Evolutionary conservation across 2,797 vertebrate genomes (phyloP).

Genomic region (Telmatherina bonti): DNA sequence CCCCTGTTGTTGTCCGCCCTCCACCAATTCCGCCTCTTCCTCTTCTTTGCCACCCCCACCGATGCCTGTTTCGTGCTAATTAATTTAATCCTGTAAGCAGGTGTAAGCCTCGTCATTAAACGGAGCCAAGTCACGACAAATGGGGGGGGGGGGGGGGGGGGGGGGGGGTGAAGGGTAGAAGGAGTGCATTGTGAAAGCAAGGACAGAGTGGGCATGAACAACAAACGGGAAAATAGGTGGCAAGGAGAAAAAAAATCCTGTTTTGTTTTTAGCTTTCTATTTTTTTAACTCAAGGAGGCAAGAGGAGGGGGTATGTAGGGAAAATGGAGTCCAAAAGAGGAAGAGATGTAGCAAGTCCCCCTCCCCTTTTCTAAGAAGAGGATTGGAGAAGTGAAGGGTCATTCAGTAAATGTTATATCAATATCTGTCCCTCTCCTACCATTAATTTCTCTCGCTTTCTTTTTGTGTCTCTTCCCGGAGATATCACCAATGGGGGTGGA

Average conservation of each 20-base stretch:
- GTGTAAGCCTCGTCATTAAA: conserved; percentile 87
- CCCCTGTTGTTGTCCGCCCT: conserved; percentile 64
- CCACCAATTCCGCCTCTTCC: conserved; percentile 34
- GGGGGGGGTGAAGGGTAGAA: conserved; percentile 65
- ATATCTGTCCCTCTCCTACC: conserved; percentile 54
- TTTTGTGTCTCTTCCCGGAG: conserved; percentile 61
- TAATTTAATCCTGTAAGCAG: conserved; percentile 90
- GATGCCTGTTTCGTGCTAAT: conserved; percentile 86
- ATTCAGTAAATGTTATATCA: conserved; percentile 65
- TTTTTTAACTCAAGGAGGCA: conserved; percentile 28
- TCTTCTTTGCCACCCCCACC: conserved; percentile 41
- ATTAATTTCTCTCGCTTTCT: conserved; percentile 59
- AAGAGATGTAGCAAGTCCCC: conserved; percentile 8
- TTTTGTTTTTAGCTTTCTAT: conserved; percentile 22
- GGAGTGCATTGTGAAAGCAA: conserved; percentile 72
- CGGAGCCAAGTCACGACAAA: conserved; percentile 80
- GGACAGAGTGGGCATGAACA: conserved; percentile 80
- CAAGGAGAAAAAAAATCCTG: conserved; percentile 60
- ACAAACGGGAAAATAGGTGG: conserved; percentile 75
- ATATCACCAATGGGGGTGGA: conserved; percentile 58
- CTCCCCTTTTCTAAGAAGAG: conserved; percentile 36
- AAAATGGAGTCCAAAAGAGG: conserved; percentile 8
- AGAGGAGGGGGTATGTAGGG: neutral
- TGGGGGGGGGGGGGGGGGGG: conserved; percentile 52
- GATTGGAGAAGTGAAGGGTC: conserved; percentile 37